phyloP scores from a whole-genome alignment of 2,888 invertebrate species.

The Troides oblongomaculatus region DNA sequence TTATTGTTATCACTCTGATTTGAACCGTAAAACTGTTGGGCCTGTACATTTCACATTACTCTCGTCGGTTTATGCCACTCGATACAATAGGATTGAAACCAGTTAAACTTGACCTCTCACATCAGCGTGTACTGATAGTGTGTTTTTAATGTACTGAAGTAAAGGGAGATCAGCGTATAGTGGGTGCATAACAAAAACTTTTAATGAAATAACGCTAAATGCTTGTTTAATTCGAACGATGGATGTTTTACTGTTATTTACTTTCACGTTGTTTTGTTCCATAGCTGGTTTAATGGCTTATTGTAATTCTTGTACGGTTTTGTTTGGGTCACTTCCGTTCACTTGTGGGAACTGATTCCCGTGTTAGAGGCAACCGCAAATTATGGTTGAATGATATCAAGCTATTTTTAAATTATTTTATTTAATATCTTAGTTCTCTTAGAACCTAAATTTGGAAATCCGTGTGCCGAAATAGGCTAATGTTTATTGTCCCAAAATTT shows the following conservation, averaged over 20 bases:
- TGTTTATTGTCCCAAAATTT: too few relatives aligned
- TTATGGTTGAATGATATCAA: too few relatives aligned
- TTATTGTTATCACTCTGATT: too few relatives aligned
- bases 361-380: too few relatives aligned
- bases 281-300: slow-evolving; percentile 8
- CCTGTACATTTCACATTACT: slow-evolving; percentile 8
- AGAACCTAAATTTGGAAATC: too few relatives aligned
- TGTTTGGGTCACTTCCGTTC: neutral
- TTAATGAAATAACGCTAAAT: slow-evolving; percentile 39
- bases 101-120: slow-evolving; percentile 8
- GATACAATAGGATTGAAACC: slow-evolving; percentile 17
- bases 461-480: too few relatives aligned
- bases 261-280: slow-evolving; percentile 26
- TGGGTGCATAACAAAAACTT: slow-evolving; percentile 35
- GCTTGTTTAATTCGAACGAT: slow-evolving; percentile 37
- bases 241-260: slow-evolving; percentile 28
- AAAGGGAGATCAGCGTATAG: slow-evolving; percentile 29
- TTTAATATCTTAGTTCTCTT: too few relatives aligned
- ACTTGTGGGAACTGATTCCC: too few relatives aligned
- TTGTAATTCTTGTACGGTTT: slow-evolving; percentile 1
- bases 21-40: neutral
- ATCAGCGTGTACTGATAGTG: neutral
- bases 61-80: slow-evolving; percentile 8
- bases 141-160: neutral
- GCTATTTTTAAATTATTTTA: too few relatives aligned